Conservation (phyloP, 2,113 vertebrate genomes). For the Spea bombifrons region DNA sequence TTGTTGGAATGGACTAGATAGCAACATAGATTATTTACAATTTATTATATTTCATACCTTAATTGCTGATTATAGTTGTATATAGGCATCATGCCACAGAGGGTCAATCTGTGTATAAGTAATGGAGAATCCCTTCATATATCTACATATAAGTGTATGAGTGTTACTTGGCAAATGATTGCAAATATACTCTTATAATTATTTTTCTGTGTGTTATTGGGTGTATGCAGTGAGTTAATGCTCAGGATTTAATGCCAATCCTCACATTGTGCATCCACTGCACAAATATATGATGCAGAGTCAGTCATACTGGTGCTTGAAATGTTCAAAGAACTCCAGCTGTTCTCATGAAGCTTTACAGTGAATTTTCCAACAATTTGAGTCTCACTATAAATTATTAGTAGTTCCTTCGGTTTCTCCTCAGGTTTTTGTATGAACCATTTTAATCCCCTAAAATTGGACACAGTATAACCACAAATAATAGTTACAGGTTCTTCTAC, state of each 20-base stretch:
- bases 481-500: constrained; percentile 21
- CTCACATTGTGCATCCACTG: constrained; percentile 20
- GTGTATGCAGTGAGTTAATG: background rate
- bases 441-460: background rate
- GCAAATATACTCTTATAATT: no score
- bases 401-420: background rate
- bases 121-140: no score
- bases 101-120: no score
- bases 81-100: no score
- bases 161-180: no score
- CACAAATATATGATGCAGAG: constrained; percentile 29
- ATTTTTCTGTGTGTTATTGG: no score
- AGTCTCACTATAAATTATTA: constrained; percentile 2
- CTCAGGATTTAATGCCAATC: background rate
- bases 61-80: no score
- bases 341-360: background rate
- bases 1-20: no score
- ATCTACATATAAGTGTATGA: no score
- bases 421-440: constrained; percentile 38
- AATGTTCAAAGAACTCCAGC: background rate
- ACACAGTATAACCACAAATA: constrained; percentile 35
- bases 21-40: no score
- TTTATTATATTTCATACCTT: no score
- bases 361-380: background rate
- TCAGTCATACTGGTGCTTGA: background rate